A percentile compares a stretch with the other conserved stretches of the same genome.
phyloP scores from a whole-genome alignment of 2,797 vertebrate genomes.

The Myotis daubentonii region DNA sequence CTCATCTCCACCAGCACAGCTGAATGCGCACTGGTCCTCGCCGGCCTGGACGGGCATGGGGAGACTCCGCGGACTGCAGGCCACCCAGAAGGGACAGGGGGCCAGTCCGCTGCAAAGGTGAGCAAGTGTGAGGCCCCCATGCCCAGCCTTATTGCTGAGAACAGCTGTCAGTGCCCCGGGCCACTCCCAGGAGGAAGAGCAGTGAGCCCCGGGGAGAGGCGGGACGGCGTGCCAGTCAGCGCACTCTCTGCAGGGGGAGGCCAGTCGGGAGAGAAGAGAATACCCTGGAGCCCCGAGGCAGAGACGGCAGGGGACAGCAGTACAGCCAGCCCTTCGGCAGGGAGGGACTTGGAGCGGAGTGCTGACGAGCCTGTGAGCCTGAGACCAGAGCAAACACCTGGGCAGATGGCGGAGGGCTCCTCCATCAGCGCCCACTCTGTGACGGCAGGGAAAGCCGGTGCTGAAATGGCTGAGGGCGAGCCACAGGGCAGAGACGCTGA shows the following conservation, averaged over 20 bases:
- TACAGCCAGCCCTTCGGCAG: neutral
- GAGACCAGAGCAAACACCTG: slow-evolving; percentile 48
- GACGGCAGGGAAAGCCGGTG: slow-evolving; percentile 31
- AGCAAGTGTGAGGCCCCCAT: slow-evolving; percentile 63
- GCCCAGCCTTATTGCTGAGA: slow-evolving; percentile 56
- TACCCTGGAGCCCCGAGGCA: neutral
- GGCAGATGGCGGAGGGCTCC: slow-evolving; percentile 46
- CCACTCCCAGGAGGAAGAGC: slow-evolving; percentile 60
- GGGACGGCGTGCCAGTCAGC: slow-evolving; percentile 34
- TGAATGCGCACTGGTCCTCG: slow-evolving; percentile 70
- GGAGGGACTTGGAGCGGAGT: neutral
- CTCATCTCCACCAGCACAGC: slow-evolving; percentile 79
- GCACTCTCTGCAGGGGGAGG: slow-evolving; percentile 57
- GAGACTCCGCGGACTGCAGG: slow-evolving; percentile 44
- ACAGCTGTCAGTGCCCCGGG: slow-evolving; percentile 27
- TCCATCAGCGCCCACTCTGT: neutral
- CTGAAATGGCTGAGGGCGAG: neutral
- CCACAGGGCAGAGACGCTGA: neutral
- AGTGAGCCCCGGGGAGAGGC: slow-evolving; percentile 69
- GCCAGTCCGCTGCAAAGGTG: slow-evolving; percentile 19
- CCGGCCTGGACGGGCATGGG: slow-evolving; percentile 48
- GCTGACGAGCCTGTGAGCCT: slow-evolving; percentile 21
- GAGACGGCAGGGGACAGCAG: neutral
- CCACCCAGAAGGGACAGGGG: slow-evolving; percentile 39
- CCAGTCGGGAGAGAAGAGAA: neutral